Percentiles rank a stretch among this genome's conserved stretches.
Evolutionary conservation across 2,113 vertebrate species (phyloP).

Genomic region (Motacilla tschutschensis): DNA sequence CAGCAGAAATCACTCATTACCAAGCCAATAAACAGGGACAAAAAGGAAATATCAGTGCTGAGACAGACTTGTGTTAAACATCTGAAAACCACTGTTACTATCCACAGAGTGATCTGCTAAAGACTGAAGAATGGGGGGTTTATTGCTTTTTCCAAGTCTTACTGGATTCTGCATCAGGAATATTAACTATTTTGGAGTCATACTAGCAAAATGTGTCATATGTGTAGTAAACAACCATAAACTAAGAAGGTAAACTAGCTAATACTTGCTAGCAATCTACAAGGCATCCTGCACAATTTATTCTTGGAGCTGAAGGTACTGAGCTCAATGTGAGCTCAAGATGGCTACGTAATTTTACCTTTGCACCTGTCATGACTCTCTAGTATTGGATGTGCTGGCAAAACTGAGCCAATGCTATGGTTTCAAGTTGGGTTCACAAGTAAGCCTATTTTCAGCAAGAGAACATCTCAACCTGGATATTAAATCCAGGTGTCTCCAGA

Average conservation of each 20-base stretch:
- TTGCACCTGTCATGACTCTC: not conserved
- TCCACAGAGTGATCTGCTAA: not conserved
- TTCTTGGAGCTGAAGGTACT: not conserved
- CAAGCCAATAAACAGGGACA: not conserved
- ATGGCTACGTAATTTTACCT: not conserved
- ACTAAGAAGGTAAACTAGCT: not conserved
- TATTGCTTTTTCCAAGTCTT: not conserved
- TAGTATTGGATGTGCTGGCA: not conserved
- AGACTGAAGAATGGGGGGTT: not conserved
- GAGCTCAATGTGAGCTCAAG: not conserved
- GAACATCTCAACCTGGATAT: not conserved
- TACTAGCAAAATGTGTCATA: not conserved
- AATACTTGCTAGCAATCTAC: not conserved
- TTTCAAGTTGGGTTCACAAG: not conserved
- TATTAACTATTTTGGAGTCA: not conserved
- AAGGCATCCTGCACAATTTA: not conserved
- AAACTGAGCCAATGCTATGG: not conserved
- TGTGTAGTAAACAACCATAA: not conserved
- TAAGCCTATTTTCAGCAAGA: not conserved
- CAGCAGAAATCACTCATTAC: not conserved
- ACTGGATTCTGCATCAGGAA: not conserved
- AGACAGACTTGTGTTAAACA: not conserved
- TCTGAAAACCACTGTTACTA: not conserved
- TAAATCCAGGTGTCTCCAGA: not conserved
- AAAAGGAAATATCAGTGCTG: not conserved